A percentile compares a stretch with the other conserved stretches of the same genome.
Evolutionary conservation across 2,797 vertebrate species (phyloP).

Genomic region (Enteromius treurensis): DNA sequence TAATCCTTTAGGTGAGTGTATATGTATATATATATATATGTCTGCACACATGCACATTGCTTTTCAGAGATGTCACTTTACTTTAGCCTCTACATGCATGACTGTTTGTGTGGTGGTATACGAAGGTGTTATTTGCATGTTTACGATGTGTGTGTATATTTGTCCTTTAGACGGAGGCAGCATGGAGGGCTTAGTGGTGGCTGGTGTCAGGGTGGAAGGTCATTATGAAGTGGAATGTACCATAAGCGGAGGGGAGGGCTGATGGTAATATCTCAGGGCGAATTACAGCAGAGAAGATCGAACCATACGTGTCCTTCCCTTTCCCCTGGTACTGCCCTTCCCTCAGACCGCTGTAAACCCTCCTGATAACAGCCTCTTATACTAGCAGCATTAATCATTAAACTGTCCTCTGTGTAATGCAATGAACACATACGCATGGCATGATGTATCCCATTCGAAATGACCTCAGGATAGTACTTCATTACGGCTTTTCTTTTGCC

Average conservation of each 20-base stretch:
- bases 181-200: conserved; percentile 23
- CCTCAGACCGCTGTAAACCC: conserved; percentile 25
- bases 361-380: conserved; percentile 31
- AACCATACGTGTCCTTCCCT: conserved; percentile 31
- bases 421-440: neutral
- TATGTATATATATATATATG: too few species aligned
- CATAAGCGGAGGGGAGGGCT: conserved; percentile 17
- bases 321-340: conserved; percentile 17
- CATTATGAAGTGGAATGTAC: conserved; percentile 23
- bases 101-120: neutral
- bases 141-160: conserved; percentile 13
- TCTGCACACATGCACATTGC: neutral
- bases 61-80: conserved; percentile 6
- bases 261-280: neutral
- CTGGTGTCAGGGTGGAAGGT: conserved; percentile 40
- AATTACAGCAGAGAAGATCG: conserved; percentile 18
- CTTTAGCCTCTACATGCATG: neutral
- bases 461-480: neutral
- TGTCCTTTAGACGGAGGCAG: conserved; percentile 42
- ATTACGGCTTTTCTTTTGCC: conserved; percentile 13
- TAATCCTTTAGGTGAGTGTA: neutral
- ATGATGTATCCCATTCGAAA: neutral
- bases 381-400: conserved; percentile 26
- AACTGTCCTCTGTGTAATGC: conserved; percentile 8
- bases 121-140: neutral